Evolutionary conservation across 1,140 invertebrate species (phyloP).

Genomic region (Brachionus sp.): DNA sequence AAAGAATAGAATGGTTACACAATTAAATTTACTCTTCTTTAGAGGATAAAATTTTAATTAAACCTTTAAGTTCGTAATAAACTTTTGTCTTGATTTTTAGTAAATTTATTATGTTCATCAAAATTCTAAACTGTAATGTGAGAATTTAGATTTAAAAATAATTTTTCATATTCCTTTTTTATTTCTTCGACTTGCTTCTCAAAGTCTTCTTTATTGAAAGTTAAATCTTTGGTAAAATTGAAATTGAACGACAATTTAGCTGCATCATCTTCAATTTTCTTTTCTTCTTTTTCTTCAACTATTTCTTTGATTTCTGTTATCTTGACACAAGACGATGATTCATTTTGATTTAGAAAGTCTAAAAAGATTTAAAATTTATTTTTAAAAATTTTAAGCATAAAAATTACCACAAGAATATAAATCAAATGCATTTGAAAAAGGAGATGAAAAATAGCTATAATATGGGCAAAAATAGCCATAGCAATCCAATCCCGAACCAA

Average conservation of each 20-base stretch:
- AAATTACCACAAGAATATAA: background rate
- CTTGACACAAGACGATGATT: background rate
- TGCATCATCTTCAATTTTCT: background rate
- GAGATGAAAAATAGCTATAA: background rate
- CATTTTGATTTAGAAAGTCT: background rate
- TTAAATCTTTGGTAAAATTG: background rate
- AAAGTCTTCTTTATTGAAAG: constrained; percentile 3
- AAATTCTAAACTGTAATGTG: background rate
- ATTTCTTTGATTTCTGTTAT: background rate
- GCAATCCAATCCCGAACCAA: background rate
- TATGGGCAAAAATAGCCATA: background rate
- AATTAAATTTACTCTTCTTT: background rate
- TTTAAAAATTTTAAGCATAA: background rate
- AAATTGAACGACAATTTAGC: background rate
- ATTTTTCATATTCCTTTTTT: constrained; percentile 14
- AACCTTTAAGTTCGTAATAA: background rate
- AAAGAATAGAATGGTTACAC: background rate
- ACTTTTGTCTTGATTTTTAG: background rate
- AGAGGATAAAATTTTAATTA: background rate
- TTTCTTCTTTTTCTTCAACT: background rate
- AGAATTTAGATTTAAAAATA: background rate
- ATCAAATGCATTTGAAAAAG: background rate
- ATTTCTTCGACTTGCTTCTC: constrained; percentile 6
- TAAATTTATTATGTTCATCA: background rate
- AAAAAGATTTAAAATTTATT: background rate